Conservation (phyloP, 2,888 invertebrate species). For the Xanthia togata region DNA sequence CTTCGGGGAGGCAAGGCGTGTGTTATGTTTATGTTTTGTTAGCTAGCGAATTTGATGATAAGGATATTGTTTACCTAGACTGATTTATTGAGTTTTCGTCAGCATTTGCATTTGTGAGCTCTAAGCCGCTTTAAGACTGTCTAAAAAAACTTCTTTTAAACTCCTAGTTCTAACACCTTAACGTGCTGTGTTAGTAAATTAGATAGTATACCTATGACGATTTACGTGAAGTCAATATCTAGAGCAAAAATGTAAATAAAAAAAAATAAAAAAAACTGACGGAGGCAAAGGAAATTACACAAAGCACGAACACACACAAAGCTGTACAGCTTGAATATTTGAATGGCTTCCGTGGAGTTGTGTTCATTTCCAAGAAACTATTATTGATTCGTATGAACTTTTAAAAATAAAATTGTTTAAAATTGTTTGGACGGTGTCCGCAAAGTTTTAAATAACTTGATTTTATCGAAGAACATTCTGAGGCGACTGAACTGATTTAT, state of each 20-base stretch:
- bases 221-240: too few relatives aligned
- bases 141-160: conserved; percentile 41
- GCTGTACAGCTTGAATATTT: conserved; percentile 24
- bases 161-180: conserved; percentile 37
- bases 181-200: conserved; percentile 30
- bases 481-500: not conserved
- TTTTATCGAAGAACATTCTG: not conserved
- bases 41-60: not conserved
- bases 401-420: too few relatives aligned
- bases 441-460: too few relatives aligned
- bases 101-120: not conserved
- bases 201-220: not conserved
- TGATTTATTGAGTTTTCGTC: not conserved
- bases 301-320: too few relatives aligned
- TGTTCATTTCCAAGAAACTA: conserved; percentile 14
- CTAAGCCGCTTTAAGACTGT: conserved; percentile 32
- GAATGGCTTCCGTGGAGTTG: not conserved
- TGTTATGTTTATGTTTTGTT: too few relatives aligned
- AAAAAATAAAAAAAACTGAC: too few relatives aligned
- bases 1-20: too few relatives aligned
- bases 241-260: too few relatives aligned
- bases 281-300: conserved; percentile 8
- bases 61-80: not conserved
- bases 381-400: not conserved
- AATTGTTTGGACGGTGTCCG: not conserved